These are phyloP conservation scores for Blomia tropicalis DNA, from an alignment of 2,888 invertebrate species.

Conservation along the genomic window DNA sequence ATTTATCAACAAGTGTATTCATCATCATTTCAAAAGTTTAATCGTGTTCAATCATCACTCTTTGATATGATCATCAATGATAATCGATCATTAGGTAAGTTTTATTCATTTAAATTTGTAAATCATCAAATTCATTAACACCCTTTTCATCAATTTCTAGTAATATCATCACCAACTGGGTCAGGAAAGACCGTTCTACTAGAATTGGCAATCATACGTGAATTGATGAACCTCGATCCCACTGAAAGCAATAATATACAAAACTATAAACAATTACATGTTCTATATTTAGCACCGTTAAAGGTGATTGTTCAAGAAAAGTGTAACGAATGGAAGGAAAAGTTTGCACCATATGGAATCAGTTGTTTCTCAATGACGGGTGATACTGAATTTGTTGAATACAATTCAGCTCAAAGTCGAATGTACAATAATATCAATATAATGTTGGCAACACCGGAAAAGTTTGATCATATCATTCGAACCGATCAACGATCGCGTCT, in stretches of 20 bases:
- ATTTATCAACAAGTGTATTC: no score
- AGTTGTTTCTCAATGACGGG: constrained; percentile 56
- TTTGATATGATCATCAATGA: no score
- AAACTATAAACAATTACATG: constrained; percentile 44
- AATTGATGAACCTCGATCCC: constrained; percentile 44
- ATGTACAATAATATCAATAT: constrained; percentile 40
- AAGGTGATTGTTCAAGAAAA: constrained; percentile 61
- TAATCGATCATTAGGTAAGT: no score
- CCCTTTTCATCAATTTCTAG: no score
- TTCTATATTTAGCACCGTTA: constrained; percentile 64
- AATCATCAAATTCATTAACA: no score
- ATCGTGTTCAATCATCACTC: no score
- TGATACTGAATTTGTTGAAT: constrained; percentile 52
- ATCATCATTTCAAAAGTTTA: no score
- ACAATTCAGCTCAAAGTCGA: constrained; percentile 26
- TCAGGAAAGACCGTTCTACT: constrained; percentile 68
- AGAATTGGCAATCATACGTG: constrained; percentile 56
- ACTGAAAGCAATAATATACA: background rate
- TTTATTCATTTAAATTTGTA: no score
- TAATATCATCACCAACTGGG: constrained; percentile 62
- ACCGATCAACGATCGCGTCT: constrained; percentile 45
- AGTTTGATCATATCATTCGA: constrained; percentile 64
- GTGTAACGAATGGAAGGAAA: constrained; percentile 52
- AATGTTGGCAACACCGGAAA: constrained; percentile 60
- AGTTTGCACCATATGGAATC: constrained; percentile 48